These are phyloP conservation scores for Gallirallus australis DNA, from an alignment of 2,797 vertebrate species.

Conservation along the genomic window DNA sequence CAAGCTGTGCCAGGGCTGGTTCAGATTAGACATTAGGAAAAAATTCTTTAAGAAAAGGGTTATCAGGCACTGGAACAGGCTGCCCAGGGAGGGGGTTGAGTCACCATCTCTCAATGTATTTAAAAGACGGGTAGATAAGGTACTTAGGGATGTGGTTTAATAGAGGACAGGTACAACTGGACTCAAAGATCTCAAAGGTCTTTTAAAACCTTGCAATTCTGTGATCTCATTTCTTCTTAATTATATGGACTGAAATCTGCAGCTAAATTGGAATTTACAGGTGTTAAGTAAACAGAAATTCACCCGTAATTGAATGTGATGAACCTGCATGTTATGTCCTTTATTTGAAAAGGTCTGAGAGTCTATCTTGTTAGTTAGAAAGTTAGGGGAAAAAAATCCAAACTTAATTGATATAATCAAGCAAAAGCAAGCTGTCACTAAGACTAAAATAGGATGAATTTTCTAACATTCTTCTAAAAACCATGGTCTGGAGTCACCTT, in stretches of 20 bases:
- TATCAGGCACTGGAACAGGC: too few species aligned
- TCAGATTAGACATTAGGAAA: too few species aligned
- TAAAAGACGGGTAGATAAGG: too few species aligned
- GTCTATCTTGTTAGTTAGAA: background rate
- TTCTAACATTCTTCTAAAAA: background rate
- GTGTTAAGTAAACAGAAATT: constrained; percentile 22
- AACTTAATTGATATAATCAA: background rate
- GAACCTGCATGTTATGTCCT: background rate
- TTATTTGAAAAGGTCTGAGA: background rate
- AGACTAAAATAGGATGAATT: background rate
- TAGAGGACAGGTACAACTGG: too few species aligned
- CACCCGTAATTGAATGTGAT: background rate
- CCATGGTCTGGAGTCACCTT: background rate
- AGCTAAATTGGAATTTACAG: background rate
- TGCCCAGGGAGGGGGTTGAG: too few species aligned
- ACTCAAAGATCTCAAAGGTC: too few species aligned
- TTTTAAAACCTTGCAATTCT: too few species aligned
- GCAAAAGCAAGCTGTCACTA: background rate
- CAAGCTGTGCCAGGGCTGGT: too few species aligned
- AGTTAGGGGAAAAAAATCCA: background rate
- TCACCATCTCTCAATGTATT: too few species aligned
- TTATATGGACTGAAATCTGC: background rate
- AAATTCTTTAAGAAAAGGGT: too few species aligned
- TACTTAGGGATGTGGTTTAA: too few species aligned
- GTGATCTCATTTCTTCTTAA: constrained; percentile 10